A percentile compares a stretch with the other conserved stretches of the same genome.
phyloP scores from a whole-genome alignment of 2,888 invertebrate genomes.

The Mesorhabditis belari region DNA sequence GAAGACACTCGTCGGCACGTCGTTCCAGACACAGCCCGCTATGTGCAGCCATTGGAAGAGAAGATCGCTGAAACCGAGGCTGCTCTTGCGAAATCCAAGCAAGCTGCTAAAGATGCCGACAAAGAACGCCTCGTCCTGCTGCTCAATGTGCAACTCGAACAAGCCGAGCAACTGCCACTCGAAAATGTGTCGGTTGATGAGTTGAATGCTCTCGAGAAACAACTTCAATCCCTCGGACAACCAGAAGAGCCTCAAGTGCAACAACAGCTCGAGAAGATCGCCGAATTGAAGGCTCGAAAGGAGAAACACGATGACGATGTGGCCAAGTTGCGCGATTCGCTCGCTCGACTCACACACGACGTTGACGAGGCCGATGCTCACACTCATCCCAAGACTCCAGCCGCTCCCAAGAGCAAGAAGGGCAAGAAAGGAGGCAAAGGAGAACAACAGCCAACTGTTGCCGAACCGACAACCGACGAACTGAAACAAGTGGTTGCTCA shows the following conservation, averaged over 20 bases:
- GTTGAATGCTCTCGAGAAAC: conserved; percentile 11
- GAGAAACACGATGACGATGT: conserved; percentile 9
- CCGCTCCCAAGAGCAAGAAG: conserved; percentile 16
- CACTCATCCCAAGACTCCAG: conserved; percentile 19
- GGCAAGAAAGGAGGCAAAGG: too few relatives aligned
- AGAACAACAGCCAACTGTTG: conserved; percentile 29
- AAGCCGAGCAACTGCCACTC: conserved; percentile 14
- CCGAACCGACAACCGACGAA: too few relatives aligned
- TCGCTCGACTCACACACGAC: too few relatives aligned
- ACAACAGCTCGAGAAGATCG: conserved; percentile 13
- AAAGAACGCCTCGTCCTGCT: conserved; percentile 17
- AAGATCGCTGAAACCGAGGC: conserved; percentile 14
- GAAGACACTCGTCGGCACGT: background rate
- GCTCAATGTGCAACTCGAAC: conserved; percentile 16
- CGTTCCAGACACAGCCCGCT: conserved; percentile 4
- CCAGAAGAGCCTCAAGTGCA: too few relatives aligned
- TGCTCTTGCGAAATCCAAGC: conserved; percentile 15
- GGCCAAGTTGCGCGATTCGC: too few relatives aligned
- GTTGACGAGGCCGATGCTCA: conserved; percentile 21
- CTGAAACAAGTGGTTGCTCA: too few relatives aligned
- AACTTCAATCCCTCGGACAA: too few relatives aligned
- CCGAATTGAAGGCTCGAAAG: conserved; percentile 8
- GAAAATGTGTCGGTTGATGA: conserved; percentile 14
- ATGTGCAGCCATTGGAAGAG: conserved; percentile 13
- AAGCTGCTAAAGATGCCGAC: conserved; percentile 17